Conservation (phyloP, 2,797 vertebrate genomes). For the Pelobates cultripes region DNA sequence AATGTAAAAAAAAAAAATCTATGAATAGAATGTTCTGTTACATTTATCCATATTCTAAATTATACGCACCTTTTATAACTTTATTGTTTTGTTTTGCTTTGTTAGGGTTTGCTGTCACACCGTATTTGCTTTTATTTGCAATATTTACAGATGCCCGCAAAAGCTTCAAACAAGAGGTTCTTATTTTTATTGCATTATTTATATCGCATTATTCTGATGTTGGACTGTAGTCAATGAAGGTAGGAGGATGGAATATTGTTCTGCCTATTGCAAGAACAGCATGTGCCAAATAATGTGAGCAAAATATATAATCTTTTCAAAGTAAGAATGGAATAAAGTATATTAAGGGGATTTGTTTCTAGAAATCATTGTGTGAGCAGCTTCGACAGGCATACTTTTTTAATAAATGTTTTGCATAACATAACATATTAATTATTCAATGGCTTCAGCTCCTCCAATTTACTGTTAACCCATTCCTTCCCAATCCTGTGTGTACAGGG, state of each 20-base stretch:
- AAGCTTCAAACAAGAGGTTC: neutral
- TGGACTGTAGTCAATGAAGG: neutral
- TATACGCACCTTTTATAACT: too few species aligned
- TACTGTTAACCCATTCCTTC: too few species aligned
- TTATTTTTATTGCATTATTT: neutral
- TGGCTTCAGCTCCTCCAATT: too few species aligned
- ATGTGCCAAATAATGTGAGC: neutral
- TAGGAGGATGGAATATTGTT: neutral
- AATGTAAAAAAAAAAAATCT: too few species aligned
- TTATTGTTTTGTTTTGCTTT: neutral
- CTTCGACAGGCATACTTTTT: neutral
- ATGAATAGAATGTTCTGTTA: too few species aligned
- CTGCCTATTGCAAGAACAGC: neutral
- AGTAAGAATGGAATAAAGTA: neutral
- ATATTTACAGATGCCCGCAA: constrained; percentile 1
- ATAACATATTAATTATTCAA: too few species aligned
- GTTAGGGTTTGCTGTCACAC: neutral
- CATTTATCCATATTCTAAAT: too few species aligned
- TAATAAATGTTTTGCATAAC: neutral
- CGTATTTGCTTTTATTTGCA: neutral
- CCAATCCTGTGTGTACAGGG: too few species aligned
- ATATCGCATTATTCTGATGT: neutral
- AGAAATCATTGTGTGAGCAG: neutral
- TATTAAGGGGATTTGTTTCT: neutral
- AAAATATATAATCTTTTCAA: neutral